These are phyloP conservation scores for Agrochola lota DNA, from an alignment of 2,888 invertebrate species.

Conservation along the genomic window DNA sequence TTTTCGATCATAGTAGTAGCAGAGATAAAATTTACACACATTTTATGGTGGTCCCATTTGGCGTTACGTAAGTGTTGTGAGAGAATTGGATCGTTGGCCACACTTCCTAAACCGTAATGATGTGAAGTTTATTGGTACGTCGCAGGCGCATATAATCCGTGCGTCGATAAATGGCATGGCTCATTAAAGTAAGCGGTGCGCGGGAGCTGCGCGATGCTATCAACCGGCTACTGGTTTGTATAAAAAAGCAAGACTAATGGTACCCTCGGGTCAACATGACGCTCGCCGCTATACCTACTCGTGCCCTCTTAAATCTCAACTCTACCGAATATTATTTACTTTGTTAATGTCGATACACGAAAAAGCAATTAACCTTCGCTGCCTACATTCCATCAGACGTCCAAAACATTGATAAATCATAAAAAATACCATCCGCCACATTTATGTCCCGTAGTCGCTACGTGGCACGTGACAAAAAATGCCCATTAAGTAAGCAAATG, in stretches of 20 bases:
- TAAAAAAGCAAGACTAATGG: conserved; percentile 83
- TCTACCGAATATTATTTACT: conserved; percentile 66
- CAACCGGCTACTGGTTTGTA: conserved; percentile 81
- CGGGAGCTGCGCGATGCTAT: conserved; percentile 86
- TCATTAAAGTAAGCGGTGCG: conserved; percentile 87
- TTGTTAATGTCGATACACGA: conserved; percentile 65
- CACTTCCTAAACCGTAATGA: conserved; percentile 48
- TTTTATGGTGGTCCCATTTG: conserved; percentile 49
- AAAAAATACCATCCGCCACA: conserved; percentile 80
- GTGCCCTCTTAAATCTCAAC: conserved; percentile 61
- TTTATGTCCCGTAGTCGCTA: conserved; percentile 78
- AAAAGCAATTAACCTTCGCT: conserved; percentile 67
- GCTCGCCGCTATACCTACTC: conserved; percentile 56
- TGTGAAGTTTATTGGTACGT: conserved; percentile 65
- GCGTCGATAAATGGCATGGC: conserved; percentile 83
- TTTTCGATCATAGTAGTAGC: conserved; percentile 59
- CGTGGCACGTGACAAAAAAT: conserved; percentile 89
- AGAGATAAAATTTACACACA: conserved; percentile 60
- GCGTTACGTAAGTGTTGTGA: conserved; percentile 38
- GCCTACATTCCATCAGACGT: conserved; percentile 68
- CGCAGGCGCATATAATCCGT: conserved; percentile 75
- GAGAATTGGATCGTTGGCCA: conserved; percentile 44
- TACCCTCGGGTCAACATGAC: conserved; percentile 76
- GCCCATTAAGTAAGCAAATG: conserved; percentile 88
- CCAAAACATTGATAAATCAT: conserved; percentile 82